Evolutionary conservation across 2,888 invertebrate genomes (phyloP), one percentile per base, ranked within the genome.

Genomic region (Lissonota sp.): DNA sequence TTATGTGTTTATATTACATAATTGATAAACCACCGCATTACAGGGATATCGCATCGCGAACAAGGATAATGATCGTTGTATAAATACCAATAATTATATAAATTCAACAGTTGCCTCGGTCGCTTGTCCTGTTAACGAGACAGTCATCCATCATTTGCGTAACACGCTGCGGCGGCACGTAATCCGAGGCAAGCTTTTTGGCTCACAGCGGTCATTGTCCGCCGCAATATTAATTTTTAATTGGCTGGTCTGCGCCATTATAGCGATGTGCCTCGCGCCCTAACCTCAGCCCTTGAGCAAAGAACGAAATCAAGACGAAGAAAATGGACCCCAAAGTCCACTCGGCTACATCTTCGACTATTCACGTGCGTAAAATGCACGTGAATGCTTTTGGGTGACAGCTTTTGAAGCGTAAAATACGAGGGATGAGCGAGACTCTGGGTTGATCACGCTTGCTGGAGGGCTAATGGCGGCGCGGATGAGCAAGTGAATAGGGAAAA

Each of bases 61-160:
- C 7, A 46, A 7, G 14, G 51, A 46, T 67, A 73, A 60, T 51
- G 39, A 51, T 49, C 37, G 62, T 62, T 53, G 60, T 44, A 51
- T 3, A 26, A 26, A 75, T 75, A 44, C 42, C 44, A 10, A 53
- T 75, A 55, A 73, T 39, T 69, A 55, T 46, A 51, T 37, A 57
- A 8, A 44, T 69, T 63, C 62, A 69, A 44, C 44, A 64, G 63
- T 70, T 64, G 64, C 44, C 57, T 51, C n/a, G 8, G 69, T 73
- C 73, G 73, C 79, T 79, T 79, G 57, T 73, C 62, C 3, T 3
- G 73, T 73, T 79, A 79, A 79, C 79, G 79, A 79, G 73, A 3
- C 46, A 62, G 69, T 62, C 69, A 69, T 79, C 73, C 69, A 74
- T 79, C 49, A 73, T 79, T 73, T 49, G 73, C 69, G 57, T 12